Evolutionary conservation across 2,797 vertebrate species (phyloP), one percentile per base, ranked within the genome.

Genomic region (Tragopan temminckii): DNA sequence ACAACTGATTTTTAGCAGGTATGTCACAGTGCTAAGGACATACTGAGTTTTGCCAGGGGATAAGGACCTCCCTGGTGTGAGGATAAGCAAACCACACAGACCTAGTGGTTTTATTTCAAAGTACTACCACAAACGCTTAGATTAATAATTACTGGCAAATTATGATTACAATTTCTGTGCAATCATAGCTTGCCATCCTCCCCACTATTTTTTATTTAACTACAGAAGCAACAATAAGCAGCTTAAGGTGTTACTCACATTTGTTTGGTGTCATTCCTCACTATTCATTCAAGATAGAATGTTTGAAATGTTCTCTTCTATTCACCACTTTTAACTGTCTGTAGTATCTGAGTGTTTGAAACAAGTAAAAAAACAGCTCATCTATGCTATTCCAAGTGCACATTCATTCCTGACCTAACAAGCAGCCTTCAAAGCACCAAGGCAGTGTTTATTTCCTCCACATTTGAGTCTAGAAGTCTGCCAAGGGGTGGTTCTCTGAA

Each of bases 31-130:
- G 12, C 36, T 53, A 38, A 25, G 74, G 45, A 55, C 27, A 23
- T 18, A n/a, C 21, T 19, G n/a, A 66, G 33, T 70, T 45, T 63
- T 64, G 48, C 8, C 36, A 13, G 13, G 42, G 71, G 18, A 4
- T 31, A 79, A 19, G 53, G 21, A 84, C 14, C 25, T 5, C 8
- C 38, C 55, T 1, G 1, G 1, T 0, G 13, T 59, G 13, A 27
- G 5, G 5, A 36, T 35, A 23, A 15, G 38, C 27, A 74, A 85
- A 67, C 9, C 19, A 64, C 19, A 67, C 18, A 68, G n/a, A 76
- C 20, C 8, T 8, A 75, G 11, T 36, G n/a, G 38, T 57, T 78
- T 24, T 15, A 5, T 46, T 63, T 87, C 40, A 88, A 64, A 23
- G 33, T 7, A 64, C 8, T 46, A 25, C 18, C 11, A 11, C 43